Base-by-base conservation (phyloP, 2,797 vertebrate genomes). In the Microctenopoma steveboyesi region DNA sequence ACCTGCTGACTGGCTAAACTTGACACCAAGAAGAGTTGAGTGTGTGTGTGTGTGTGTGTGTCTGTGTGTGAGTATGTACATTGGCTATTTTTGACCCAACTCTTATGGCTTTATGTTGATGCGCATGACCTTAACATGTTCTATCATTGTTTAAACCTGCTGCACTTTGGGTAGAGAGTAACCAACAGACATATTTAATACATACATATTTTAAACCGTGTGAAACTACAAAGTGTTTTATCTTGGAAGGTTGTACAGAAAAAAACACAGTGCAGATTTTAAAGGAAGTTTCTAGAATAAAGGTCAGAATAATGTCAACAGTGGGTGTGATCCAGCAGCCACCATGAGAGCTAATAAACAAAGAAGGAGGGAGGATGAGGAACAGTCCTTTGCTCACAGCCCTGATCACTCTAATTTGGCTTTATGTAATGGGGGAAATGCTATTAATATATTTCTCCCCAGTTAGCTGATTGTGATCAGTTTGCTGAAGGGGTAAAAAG, bases 1-100 rank as follows among this genome's bases (percentile, higher is more conserved):
- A 79, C 69, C 78, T 73, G 86, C 78, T 83, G 86, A 78, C 75
- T 57, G 78, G 51, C 59, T 70, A 45, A 86, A 89, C 78, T 85
- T 86, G 59, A 69, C 64, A 64, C 63, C 66, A 43, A 60, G 48
- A 54, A 56, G 58, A 59, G 37, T 15, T 55, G 42, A 74, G 28
- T 43, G 22, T 53, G 25, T 62, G 47, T 65, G 47, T 65, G 43
- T 53, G 25, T 62, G 47, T 65, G 47, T 65, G 43, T 69, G 47
- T 65, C 37, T 54, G 64, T 69, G 46, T 60, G 22, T 68, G n/a
- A 66, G 47, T 81, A 27, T 74, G 37, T 76, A 64, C 22, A 9
- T 55, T 59, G 52, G 69, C 72, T 75, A 30, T 77, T 75, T 57
- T 18, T 48, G 37, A 40, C 70, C 6, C 51, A 55, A 43, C 60